A percentile compares a stretch with the other conserved stretches of the same genome.
Evolutionary conservation across 2,797 vertebrate genomes (phyloP).

Genomic region (Carduelis carduelis): DNA sequence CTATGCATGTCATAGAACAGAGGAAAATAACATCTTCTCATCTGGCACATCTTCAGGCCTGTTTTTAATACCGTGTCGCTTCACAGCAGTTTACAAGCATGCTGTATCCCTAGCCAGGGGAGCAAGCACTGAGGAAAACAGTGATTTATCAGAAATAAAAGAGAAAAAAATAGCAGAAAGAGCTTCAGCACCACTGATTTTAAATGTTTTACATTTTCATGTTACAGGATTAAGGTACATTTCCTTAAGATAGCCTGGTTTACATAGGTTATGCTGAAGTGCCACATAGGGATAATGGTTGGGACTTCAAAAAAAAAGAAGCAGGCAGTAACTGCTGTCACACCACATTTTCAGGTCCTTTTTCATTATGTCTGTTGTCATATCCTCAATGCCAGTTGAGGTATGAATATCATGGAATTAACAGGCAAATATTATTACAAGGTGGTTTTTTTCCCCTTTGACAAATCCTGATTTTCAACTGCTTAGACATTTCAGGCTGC

Average conservation of each 20-base stretch:
- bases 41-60: background rate
- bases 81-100: background rate
- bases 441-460: background rate
- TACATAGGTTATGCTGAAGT: background rate
- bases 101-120: background rate
- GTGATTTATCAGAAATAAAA: background rate
- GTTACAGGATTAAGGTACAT: background rate
- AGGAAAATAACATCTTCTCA: slow-evolving; percentile 1
- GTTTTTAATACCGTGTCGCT: background rate
- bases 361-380: background rate
- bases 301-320: background rate
- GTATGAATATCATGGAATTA: background rate
- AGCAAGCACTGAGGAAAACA: background rate
- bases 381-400: background rate
- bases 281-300: background rate
- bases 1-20: background rate
- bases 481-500: background rate
- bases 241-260: background rate
- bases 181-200: background rate
- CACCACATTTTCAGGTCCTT: background rate
- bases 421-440: background rate
- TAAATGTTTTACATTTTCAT: background rate
- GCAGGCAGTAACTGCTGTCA: background rate
- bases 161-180: background rate
- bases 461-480: background rate